phyloP scores from a whole-genome alignment of 2,797 vertebrate genomes.

The Paedocypris micromegethes region DNA sequence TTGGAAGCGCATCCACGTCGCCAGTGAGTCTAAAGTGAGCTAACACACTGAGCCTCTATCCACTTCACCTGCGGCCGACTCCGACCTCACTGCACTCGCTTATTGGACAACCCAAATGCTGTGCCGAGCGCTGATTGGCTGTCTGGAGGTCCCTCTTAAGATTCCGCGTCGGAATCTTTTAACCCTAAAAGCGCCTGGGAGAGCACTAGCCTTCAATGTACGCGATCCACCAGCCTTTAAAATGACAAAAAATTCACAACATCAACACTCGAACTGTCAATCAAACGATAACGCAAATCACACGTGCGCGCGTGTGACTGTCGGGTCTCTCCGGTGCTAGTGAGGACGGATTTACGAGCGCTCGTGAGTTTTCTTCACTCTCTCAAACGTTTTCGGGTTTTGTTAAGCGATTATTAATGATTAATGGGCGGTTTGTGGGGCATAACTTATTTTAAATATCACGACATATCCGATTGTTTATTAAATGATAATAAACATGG shows the following conservation, averaged over 20 bases:
- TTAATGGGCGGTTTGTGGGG: no score
- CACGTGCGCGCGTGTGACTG: no score
- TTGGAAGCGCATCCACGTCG: slow-evolving; percentile 15
- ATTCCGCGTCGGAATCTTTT: slow-evolving; percentile 48
- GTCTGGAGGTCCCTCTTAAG: slow-evolving; percentile 50
- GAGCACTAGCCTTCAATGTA: background rate
- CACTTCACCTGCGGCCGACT: slow-evolving; percentile 80
- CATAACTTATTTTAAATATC: no score
- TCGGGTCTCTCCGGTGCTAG: no score
- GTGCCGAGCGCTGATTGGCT: slow-evolving; percentile 61
- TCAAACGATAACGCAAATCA: no score
- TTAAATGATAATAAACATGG: no score
- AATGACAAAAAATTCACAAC: background rate
- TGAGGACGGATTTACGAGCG: no score
- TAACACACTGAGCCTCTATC: slow-evolving; percentile 66
- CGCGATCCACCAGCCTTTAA: slow-evolving; percentile 1
- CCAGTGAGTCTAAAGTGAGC: slow-evolving; percentile 50
- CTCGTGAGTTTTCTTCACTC: no score
- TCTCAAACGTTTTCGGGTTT: no score
- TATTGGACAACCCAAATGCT: slow-evolving; percentile 58
- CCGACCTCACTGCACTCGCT: slow-evolving; percentile 53
- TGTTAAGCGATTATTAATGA: no score
- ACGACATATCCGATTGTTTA: no score
- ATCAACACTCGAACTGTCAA: no score
- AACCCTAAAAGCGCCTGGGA: slow-evolving; percentile 53